Conservation (phyloP, 2,888 invertebrate genomes). For the Ashinkailepas kermadecensis region DNA sequence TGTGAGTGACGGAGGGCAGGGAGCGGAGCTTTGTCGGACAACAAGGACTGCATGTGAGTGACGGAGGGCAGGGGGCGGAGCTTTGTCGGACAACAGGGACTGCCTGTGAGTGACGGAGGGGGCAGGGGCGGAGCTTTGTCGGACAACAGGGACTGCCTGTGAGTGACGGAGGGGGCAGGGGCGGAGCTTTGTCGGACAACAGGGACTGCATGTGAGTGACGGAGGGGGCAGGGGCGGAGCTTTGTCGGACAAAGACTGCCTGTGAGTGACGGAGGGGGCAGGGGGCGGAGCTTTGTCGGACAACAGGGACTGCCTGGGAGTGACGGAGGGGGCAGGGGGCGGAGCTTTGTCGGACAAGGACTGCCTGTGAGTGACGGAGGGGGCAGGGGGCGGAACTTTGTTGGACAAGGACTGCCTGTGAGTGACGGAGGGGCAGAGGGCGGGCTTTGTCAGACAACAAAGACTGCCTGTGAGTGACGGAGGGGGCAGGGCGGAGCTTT, state of each 20-base stretch:
- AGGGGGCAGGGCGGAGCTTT: too few relatives aligned
- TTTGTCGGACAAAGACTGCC: conserved; percentile 33
- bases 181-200: conserved; percentile 28
- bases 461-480: conserved; percentile 36
- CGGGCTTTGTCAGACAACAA: conserved; percentile 29
- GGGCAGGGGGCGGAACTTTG: too few relatives aligned
- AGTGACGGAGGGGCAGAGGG: neutral
- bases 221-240: too few relatives aligned
- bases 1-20: too few relatives aligned
- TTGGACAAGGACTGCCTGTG: conserved; percentile 37
- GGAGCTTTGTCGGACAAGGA: conserved; percentile 30
- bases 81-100: conserved; percentile 33
- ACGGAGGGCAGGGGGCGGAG: neutral
- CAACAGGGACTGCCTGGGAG: conserved; percentile 36
- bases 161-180: neutral
- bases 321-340: neutral
- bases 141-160: conserved; percentile 37
- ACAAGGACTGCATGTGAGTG: conserved; percentile 36
- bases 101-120: conserved; percentile 34
- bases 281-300: conserved; percentile 24
- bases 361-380: conserved; percentile 35
- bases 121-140: neutral
- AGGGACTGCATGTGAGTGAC: conserved; percentile 36
- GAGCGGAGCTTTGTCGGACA: too few relatives aligned
- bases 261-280: conserved; percentile 34